Base-by-base conservation (phyloP, 2,888 invertebrate genomes). In the Sisyra nigra region DNA sequence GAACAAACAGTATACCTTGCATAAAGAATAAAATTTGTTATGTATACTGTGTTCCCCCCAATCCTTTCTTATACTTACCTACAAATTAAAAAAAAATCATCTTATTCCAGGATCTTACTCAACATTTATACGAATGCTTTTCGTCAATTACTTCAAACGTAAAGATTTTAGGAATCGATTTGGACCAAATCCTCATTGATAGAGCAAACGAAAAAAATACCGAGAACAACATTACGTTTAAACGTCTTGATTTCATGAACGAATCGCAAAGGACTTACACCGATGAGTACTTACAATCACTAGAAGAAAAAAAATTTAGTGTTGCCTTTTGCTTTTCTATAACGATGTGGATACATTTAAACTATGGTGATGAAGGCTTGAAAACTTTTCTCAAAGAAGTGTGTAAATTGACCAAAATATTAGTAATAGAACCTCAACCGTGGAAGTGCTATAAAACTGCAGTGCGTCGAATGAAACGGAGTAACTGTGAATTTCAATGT, bases 271-370 rank as follows among this genome's bases (percentile, higher is more conserved):
- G 67, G 2, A 56, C 60, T 30, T 42, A 55, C 3, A 55, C 80
- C n/a, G 49, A 59, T 7, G 49, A 59, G 0, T 77, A 69, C 58
- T 60, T 83, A 41, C 45, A 54, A 24, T 49, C 48, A 2, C 50
- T 62, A 47, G 53, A 63, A 1, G 67, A 62, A 39, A 40, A 53
- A 0, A 65, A 58, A 46, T 86, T 83, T 63, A 75, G 80, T 62
- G 65, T 74, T 3, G 68, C 73, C 40, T 84, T 83, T 58, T 82
- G 83, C 56, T 86, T 88, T 57, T 87, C 88, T 7, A 72, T 86
- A 24, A 83, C 86, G 13, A 86, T 89, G 86, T 89, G 89, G 89
- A 83, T 89, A 54, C 89, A 89, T 61, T 58, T 89, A 17, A 88
- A 89, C 59, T 68, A 80, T 60, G 83, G 86, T 5, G 89, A 89